Evolutionary conservation across 1,140 invertebrate genomes (phyloP).

Genomic region (Scaptodrosophila lebanonensis): DNA sequence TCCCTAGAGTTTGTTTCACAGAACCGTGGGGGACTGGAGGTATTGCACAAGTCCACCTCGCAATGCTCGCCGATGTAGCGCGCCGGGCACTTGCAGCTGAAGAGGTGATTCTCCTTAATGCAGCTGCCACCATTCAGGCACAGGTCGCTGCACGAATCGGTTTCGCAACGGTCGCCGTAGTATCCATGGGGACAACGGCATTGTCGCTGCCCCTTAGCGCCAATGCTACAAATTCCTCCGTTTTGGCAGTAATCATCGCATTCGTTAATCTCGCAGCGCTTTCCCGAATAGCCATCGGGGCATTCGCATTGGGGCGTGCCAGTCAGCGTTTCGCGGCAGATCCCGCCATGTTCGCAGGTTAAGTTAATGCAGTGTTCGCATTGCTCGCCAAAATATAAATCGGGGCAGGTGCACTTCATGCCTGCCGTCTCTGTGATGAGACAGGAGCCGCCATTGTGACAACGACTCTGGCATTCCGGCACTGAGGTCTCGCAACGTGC

Average conservation of each 20-base stretch:
- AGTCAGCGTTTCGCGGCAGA: constrained; percentile 66
- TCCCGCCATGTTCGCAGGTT: constrained; percentile 72
- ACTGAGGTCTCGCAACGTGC: constrained; percentile 82
- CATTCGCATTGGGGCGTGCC: constrained; percentile 80
- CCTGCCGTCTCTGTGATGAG: constrained; percentile 54
- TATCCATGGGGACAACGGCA: constrained; percentile 79
- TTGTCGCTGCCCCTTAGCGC: constrained; percentile 71
- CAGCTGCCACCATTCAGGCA: constrained; percentile 80
- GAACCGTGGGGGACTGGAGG: constrained; percentile 58
- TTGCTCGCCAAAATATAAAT: constrained; percentile 61
- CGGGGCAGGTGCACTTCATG: constrained; percentile 71
- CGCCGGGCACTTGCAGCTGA: constrained; percentile 55
- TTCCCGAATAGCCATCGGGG: constrained; percentile 64
- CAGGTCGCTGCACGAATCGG: constrained; percentile 78
- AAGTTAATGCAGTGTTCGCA: constrained; percentile 75
- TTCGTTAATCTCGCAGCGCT: constrained; percentile 72
- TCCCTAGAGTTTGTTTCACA: constrained; percentile 56
- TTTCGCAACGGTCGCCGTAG: constrained; percentile 80
- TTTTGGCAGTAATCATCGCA: constrained; percentile 78
- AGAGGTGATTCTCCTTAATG: constrained; percentile 31
- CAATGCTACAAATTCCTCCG: constrained; percentile 79
- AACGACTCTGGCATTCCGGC: constrained; percentile 77
- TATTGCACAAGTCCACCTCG: constrained; percentile 70
- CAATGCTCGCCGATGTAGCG: constrained; percentile 67
- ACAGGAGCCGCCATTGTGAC: constrained; percentile 72